These are phyloP conservation scores for Chrysina gloriosa DNA, from an alignment of 2,888 invertebrate genomes.

Conservation along the genomic window DNA sequence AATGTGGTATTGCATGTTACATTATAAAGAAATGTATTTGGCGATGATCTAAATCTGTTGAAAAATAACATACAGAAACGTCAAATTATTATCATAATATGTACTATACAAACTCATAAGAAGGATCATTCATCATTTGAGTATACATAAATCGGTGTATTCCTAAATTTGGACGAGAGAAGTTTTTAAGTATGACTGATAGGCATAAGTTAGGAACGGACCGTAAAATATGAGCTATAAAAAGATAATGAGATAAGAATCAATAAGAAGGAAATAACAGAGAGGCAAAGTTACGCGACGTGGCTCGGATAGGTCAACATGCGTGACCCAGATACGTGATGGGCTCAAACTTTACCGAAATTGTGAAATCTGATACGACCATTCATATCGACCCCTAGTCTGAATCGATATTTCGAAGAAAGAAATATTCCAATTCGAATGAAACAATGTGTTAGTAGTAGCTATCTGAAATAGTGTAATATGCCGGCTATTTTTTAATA, in stretches of 20 bases:
- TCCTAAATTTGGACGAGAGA: neutral
- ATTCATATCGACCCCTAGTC: neutral
- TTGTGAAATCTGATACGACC: conserved; percentile 1
- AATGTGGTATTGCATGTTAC: too few species aligned
- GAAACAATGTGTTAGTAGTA: neutral
- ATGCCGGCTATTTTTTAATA: too few species aligned
- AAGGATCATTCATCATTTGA: too few species aligned
- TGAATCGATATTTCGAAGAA: too few species aligned
- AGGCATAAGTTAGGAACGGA: neutral
- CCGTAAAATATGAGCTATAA: conserved; percentile 22
- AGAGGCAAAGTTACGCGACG: neutral
- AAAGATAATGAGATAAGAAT: conserved; percentile 26
- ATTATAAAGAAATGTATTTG: too few species aligned
- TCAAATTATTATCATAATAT: too few species aligned
- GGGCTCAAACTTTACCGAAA: neutral
- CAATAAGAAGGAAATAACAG: neutral
- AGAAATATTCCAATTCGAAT: too few species aligned
- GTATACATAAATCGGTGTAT: too few species aligned
- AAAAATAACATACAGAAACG: too few species aligned
- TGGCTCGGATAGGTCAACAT: conserved; percentile 14
- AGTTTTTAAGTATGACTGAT: neutral
- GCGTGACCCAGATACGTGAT: conserved; percentile 20
- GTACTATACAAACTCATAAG: too few species aligned
- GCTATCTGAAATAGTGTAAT: too few species aligned
- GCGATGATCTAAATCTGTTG: too few species aligned